Evolutionary conservation across 2,113 vertebrate genomes (phyloP).

Genomic region (Bungarus multicinctus): DNA sequence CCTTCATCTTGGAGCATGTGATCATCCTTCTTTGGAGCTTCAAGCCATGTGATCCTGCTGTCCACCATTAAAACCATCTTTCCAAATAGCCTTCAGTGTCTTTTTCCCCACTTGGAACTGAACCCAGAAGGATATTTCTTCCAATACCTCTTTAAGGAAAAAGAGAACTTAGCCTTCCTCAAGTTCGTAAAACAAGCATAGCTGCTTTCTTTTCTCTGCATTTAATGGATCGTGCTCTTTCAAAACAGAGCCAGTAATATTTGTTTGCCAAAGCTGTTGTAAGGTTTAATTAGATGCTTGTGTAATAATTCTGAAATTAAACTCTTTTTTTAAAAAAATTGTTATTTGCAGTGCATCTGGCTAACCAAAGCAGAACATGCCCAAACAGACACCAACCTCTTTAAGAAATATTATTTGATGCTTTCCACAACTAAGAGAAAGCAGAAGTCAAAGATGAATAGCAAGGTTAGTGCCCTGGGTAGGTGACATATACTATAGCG

Average conservation of each 20-base stretch:
- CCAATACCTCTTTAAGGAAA: not conserved
- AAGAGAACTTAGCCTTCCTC: not conserved
- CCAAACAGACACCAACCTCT: not conserved
- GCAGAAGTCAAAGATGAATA: not conserved
- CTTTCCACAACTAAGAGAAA: not conserved
- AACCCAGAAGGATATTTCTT: no score
- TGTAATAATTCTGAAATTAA: not conserved
- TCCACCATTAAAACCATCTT: no score
- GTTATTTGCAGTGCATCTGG: not conserved
- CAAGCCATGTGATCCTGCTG: no score
- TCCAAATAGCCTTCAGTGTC: no score
- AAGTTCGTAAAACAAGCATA: not conserved
- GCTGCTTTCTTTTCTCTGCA: not conserved
- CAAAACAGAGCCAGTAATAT: not conserved
- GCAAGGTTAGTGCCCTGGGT: not conserved
- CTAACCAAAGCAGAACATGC: not conserved
- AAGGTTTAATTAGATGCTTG: not conserved
- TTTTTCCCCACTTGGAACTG: no score
- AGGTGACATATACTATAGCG: not conserved
- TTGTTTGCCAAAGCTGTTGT: not conserved
- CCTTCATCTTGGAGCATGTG: no score
- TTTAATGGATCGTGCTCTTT: not conserved
- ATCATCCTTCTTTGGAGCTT: no score
- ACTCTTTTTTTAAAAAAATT: not conserved
- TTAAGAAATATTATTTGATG: not conserved